Base-by-base conservation (phyloP, 2,888 invertebrate species). In the Drosophila kanekoi region DNA sequence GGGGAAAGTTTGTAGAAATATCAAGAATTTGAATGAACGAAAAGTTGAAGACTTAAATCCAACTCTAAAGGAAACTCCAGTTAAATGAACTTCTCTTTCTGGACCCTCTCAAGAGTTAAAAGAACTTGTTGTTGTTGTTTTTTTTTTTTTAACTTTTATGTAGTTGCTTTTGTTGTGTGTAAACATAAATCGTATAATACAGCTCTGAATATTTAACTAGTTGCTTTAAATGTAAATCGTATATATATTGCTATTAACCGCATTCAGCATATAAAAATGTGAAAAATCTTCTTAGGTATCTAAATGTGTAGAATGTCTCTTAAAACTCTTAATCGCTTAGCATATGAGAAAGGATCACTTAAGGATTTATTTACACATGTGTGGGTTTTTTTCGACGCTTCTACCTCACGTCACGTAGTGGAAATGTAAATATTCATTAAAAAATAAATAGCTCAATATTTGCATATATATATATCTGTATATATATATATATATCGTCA, bases 311-410 rank as follows among this genome's bases (percentile, higher is more conserved):
- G 23, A 23, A 58, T 63, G 63, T 86, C 65, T 72, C 77, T 77
- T 86, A 77, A 63, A 67, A 67, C 67, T 87, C 81, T 87, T 85
- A 89, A 73, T 77, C 85, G 89, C 89, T 87, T 86, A 86, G 87
- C 86, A 85, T 87, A 89, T 72, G 74, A 81, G 81, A 73, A 87
- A 87, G 89, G 89, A 87, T 87, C 87, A 87, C 87, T 89, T 87
- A 72, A 79, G 89, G 85, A 80, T 54, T 77, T 89, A 88, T 87
- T 87, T 87, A 87, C 86, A 87, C 86, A 87, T 72, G 81, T 86
- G 73, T 78, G 75, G 78, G 75, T 72, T 72, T 61, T 61, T 64
- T 65, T 61, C 67, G 49, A 61, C 65, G 66, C 62, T 62, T 72
- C 79, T 69, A 73, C 66, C 71, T 65, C 52, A 54, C 54, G 83